These are phyloP conservation scores for Tryphoninae sp. DNA, from an alignment of 2,888 invertebrate genomes.

Conservation along the genomic window DNA sequence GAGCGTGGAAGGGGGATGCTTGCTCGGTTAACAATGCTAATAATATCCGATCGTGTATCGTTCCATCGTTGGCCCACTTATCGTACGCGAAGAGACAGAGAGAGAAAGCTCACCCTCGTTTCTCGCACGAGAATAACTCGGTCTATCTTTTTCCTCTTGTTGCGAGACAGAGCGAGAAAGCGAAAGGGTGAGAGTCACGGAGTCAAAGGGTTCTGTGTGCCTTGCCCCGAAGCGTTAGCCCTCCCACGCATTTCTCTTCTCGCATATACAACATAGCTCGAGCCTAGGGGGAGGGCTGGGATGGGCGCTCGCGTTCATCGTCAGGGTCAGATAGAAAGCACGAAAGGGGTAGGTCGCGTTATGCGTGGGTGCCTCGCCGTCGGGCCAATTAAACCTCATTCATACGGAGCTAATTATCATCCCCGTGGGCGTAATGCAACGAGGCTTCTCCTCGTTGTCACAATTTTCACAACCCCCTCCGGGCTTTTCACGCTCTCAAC, in stretches of 20 bases:
- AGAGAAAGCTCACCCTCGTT: constrained; percentile 57
- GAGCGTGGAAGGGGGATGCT: constrained; percentile 66
- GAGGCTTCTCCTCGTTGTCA: constrained; percentile 53
- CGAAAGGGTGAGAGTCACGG: constrained; percentile 50
- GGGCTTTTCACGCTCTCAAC: constrained; percentile 8
- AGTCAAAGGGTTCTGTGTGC: constrained; percentile 73
- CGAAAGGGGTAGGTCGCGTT: constrained; percentile 44
- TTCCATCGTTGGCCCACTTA: constrained; percentile 46
- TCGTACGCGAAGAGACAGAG: constrained; percentile 57
- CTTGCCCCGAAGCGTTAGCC: constrained; percentile 67
- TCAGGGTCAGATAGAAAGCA: neutral
- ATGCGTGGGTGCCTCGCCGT: constrained; percentile 46
- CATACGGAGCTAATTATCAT: constrained; percentile 78
- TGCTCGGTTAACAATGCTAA: constrained; percentile 81
- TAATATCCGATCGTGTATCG: constrained; percentile 74
- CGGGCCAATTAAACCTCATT: constrained; percentile 78
- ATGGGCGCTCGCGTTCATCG: constrained; percentile 19
- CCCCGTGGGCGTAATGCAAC: constrained; percentile 53
- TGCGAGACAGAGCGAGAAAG: constrained; percentile 11
- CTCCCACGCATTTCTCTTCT: constrained; percentile 65
- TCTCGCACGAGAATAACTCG: constrained; percentile 50
- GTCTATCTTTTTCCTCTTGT: constrained; percentile 22
- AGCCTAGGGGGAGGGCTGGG: constrained; percentile 3
- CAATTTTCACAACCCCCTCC: constrained; percentile 48
- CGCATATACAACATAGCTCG: constrained; percentile 61